A percentile compares a stretch with the other conserved stretches of the same genome.
These are phyloP conservation scores for Heliornis fulica DNA, from an alignment of 2,113 vertebrate genomes.

Conservation along the genomic window DNA sequence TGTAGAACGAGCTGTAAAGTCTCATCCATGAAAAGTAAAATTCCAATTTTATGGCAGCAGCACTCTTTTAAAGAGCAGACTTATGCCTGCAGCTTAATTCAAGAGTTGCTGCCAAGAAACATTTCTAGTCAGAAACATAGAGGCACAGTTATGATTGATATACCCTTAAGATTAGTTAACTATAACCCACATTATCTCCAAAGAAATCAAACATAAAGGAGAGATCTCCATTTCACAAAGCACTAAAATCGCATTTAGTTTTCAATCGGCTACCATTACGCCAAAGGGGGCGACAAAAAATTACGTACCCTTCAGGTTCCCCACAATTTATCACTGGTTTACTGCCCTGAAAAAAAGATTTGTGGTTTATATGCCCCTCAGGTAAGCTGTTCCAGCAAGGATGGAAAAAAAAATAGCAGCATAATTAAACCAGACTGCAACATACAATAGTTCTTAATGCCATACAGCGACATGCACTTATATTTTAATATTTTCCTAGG, in stretches of 20 bases:
- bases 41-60: neutral
- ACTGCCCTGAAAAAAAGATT: neutral
- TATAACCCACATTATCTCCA: neutral
- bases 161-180: neutral
- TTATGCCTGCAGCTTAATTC: slow-evolving; percentile 16
- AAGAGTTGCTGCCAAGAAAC: slow-evolving; percentile 16
- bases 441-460: neutral
- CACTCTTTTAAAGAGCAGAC: neutral
- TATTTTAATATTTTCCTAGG: neutral
- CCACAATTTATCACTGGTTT: neutral
- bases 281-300: neutral
- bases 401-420: neutral
- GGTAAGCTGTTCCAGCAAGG: neutral
- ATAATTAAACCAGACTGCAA: slow-evolving; percentile 20
- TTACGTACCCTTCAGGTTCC: neutral
- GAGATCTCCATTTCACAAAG: neutral
- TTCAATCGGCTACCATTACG: neutral
- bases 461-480: neutral
- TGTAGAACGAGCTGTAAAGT: neutral
- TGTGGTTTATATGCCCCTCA: neutral
- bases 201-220: neutral
- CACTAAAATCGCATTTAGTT: neutral
- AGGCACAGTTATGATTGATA: neutral
- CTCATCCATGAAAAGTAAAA: neutral
- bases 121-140: neutral